phyloP scores from a whole-genome alignment of 2,888 invertebrate genomes.

The Eupithecia vulgata region DNA sequence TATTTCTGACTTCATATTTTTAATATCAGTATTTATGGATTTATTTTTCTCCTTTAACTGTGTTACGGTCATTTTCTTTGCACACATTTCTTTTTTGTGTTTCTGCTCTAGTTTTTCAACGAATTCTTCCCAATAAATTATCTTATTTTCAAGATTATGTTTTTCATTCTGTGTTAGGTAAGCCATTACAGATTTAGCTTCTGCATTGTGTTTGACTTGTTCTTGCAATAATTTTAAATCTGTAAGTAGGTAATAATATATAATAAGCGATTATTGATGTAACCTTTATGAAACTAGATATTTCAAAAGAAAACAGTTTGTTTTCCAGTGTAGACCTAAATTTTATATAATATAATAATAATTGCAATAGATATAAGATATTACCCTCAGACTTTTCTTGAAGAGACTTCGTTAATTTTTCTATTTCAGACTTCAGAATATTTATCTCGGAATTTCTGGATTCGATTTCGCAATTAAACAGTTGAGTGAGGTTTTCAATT shows the following conservation, averaged over 20 bases:
- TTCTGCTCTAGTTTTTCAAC: not conserved
- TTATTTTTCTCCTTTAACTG: not conserved
- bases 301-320: not conserved
- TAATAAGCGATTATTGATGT: not conserved
- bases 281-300: not conserved
- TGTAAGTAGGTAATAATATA: not conserved
- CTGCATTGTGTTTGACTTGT: not conserved
- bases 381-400: conserved; percentile 54
- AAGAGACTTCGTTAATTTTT: conserved; percentile 44
- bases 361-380: not conserved
- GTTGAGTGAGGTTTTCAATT: conserved; percentile 46
- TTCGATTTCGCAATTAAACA: conserved; percentile 51
- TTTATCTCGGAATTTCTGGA: conserved; percentile 44
- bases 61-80: not conserved
- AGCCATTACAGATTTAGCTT: not conserved
- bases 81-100: not conserved
- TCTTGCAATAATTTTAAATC: conserved; percentile 1
- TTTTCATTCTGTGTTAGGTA: not conserved
- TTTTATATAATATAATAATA: no score
- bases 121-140: not conserved
- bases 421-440: conserved; percentile 43
- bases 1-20: conserved; percentile 42
- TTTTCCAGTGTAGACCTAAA: not conserved
- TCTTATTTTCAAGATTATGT: not conserved
- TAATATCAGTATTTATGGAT: conserved; percentile 43